Evolutionary conservation across 64 coral and sea anemone species (phyloP), one percentile per base, ranked within the genome.

Genomic region (Porites lutea): DNA sequence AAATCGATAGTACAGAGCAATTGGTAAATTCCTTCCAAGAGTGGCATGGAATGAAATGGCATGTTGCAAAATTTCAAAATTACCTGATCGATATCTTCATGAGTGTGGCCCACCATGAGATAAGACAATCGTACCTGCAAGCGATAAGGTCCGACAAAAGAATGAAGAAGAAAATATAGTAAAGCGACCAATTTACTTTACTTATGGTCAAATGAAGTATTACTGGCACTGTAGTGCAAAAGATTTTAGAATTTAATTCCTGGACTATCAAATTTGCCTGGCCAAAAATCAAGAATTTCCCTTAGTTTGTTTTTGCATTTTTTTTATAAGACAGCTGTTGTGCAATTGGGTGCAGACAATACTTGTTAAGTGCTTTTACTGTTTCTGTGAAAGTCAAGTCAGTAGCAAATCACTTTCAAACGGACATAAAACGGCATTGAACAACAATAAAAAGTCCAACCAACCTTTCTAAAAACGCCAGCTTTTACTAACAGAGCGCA

Each of bases 391-490:
- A 16, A 71, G 79, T 20, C 13, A 49, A 19, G 12, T 58, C 18
- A 57, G 22, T 60, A 37, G 19, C 20, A 16, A 13, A 15, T 20
- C 14, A 60, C n/a, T 15, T n/a, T 5, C 74, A 60, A 89, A 23
- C 55, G 10, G 63, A 20, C 71, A 13, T 15, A 23, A 90, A 46
- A 50, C 58, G 53, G 11, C 53, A 7, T 55, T 55, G 5, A 55
- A 55, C 11, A 5, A 55, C 11, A 11, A 11, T 55, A 55, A 55
- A 55, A 55, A 11, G 53, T 55, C 53, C 49, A 66, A 13, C 14
- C 70, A 3, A 75, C 87, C 86, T 89, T 94, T 83, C 50, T 82
- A 48, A 89, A 94, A 6, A 94, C 86, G 45, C 70, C 46, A 13
- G 86, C 54, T 27, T 89, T 88, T 0, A 93, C 86, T 1, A 88